Evolutionary conservation across 2,888 invertebrate genomes (phyloP).

Genomic region (Lasioglossum zephyrum): DNA sequence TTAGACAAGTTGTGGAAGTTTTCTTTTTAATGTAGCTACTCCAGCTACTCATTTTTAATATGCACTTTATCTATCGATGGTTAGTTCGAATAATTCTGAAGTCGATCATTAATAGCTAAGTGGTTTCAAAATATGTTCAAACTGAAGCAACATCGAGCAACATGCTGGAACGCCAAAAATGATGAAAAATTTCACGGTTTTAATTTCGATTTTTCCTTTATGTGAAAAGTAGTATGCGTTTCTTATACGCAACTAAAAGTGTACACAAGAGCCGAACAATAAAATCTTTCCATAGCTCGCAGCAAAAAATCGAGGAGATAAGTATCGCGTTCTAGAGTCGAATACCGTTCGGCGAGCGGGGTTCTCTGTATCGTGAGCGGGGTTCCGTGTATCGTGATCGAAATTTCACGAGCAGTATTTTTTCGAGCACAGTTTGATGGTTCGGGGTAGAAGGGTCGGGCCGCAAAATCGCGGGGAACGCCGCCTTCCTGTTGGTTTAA

Average conservation of each 20-base stretch:
- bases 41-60: neutral
- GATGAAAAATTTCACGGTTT: neutral
- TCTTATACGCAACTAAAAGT: neutral
- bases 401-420: neutral
- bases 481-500: conserved; percentile 68
- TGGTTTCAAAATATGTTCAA: too few species aligned
- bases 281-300: neutral
- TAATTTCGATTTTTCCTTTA: neutral
- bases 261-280: neutral
- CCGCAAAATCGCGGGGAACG: conserved; percentile 27
- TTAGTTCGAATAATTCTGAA: neutral
- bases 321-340: neutral
- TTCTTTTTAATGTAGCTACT: neutral
- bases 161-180: too few species aligned
- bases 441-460: neutral
- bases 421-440: neutral
- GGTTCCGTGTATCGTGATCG: neutral
- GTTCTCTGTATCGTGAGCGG: neutral
- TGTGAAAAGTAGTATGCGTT: neutral
- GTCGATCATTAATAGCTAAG: too few species aligned
- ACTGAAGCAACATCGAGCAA: too few species aligned
- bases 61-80: neutral
- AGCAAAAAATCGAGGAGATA: neutral
- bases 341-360: neutral
- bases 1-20: neutral